Evolutionary conservation across 2,888 invertebrate genomes (phyloP), one percentile per base, ranked within the genome.

Genomic region (Amphiduros pacificus): DNA sequence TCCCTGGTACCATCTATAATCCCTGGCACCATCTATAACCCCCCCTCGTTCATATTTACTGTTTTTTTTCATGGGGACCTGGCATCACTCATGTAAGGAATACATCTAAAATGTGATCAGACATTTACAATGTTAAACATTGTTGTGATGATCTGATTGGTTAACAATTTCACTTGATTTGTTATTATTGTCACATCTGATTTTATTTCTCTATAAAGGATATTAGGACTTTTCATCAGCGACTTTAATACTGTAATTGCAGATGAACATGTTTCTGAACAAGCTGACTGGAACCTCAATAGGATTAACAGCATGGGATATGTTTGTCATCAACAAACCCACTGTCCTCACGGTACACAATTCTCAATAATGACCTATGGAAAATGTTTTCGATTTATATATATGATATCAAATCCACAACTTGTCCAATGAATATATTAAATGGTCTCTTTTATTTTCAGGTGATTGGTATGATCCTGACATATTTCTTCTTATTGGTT

Each of bases 261-360:
- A 66, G 62, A 55, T 67, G 22, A 65, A 63, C 26, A 64, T 74
- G 69, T 76, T 76, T 59, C 57, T 76, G 54, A 75, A 70, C 55
- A 66, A 68, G 32, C 62, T 76, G 52, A 72, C 74, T 0, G 74
- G 73, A 1, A 69, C 71, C 2, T 63, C 69, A 51, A 71, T 76
- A 44, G 76, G 76, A 4, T 52, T 76, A n/a, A 70, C 74, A 4
- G 74, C 76, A 22, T 64, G 70, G 65, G 71, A 70, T 24, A 66
- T 75, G 65, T 74, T 75, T 61, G 72, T 75, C 14, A 70, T 76
- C 20, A 73, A 75, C 59, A 69, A 73, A 49, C 71, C 71, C 0
- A 71, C 74, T 3, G 67, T 76, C 28, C 64, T 76, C 4, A 76
- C 74, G 41, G 76, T 75, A 66, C 29, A 50, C 41, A 20, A n/a